phyloP scores from a whole-genome alignment of 2,888 invertebrate genomes.

The Camponotus fellah region DNA sequence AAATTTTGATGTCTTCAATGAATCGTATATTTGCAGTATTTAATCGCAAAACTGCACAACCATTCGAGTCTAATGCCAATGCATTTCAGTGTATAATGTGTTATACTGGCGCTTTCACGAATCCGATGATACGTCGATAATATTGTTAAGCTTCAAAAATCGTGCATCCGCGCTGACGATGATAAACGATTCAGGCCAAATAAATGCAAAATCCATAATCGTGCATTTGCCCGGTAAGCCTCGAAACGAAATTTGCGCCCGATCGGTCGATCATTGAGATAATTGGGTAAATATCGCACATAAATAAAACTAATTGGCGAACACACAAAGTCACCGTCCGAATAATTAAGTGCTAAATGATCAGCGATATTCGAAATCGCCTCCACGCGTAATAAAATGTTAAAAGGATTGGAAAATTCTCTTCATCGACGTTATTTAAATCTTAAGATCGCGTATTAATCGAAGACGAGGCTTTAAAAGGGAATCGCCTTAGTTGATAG shows the following conservation, averaged over 20 bases:
- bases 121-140: conserved; percentile 53
- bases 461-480: background rate
- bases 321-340: conserved; percentile 26
- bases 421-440: background rate
- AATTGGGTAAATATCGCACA: conserved; percentile 48
- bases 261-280: conserved; percentile 44
- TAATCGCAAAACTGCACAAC: conserved; percentile 41
- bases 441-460: conserved; percentile 16
- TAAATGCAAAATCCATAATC: conserved; percentile 54
- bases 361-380: conserved; percentile 9
- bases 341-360: conserved; percentile 49
- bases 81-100: conserved; percentile 39
- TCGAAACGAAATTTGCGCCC: conserved; percentile 46
- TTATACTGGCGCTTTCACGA: conserved; percentile 47
- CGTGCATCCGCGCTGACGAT: conserved; percentile 47
- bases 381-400: background rate
- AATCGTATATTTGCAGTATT: conserved; percentile 39
- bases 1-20: conserved; percentile 13
- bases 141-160: conserved; percentile 56
- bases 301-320: conserved; percentile 51
- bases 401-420: background rate
- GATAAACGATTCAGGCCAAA: conserved; percentile 50
- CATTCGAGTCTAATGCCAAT: conserved; percentile 41
- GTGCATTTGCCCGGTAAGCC: conserved; percentile 39
- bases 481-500: background rate